Conservation (phyloP, 2,888 invertebrate genomes). For the Merodon equestris region DNA sequence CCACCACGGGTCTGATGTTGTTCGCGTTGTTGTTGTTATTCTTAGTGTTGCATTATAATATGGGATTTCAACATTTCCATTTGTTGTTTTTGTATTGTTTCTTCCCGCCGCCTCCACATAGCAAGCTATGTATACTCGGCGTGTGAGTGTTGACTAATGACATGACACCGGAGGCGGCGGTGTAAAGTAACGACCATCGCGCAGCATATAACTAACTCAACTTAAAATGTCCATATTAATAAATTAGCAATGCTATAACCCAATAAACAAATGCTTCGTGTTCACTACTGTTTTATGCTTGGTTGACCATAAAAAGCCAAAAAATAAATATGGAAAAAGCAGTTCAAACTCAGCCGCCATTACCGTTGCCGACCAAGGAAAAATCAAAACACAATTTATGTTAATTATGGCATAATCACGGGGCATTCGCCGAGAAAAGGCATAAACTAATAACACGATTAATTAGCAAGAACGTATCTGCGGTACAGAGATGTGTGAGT, state of each 20-base stretch:
- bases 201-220: slow-evolving; percentile 20
- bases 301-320: slow-evolving; percentile 37
- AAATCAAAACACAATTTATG: slow-evolving; percentile 39
- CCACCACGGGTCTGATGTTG: too few relatives aligned
- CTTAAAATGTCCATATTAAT: slow-evolving; percentile 59
- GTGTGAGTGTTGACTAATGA: slow-evolving; percentile 43
- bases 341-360: slow-evolving; percentile 11
- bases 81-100: not conserved
- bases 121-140: too few relatives aligned
- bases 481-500: too few relatives aligned
- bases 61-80: too few relatives aligned
- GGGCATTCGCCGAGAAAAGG: slow-evolving; percentile 49
- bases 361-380: slow-evolving; percentile 29
- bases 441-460: slow-evolving; percentile 63
- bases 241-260: slow-evolving; percentile 59
- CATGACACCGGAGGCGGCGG: not conserved
- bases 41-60: too few relatives aligned
- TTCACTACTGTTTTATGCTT: slow-evolving; percentile 63
- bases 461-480: slow-evolving; percentile 23
- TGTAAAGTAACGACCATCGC: slow-evolving; percentile 17
- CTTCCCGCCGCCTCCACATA: slow-evolving; percentile 28
- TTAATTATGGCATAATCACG: slow-evolving; percentile 40
- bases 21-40: too few relatives aligned
- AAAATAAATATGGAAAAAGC: slow-evolving; percentile 12
- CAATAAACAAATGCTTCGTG: slow-evolving; percentile 57